Conservation (phyloP, 2,888 invertebrate species). For the Punctoribates punctum region DNA sequence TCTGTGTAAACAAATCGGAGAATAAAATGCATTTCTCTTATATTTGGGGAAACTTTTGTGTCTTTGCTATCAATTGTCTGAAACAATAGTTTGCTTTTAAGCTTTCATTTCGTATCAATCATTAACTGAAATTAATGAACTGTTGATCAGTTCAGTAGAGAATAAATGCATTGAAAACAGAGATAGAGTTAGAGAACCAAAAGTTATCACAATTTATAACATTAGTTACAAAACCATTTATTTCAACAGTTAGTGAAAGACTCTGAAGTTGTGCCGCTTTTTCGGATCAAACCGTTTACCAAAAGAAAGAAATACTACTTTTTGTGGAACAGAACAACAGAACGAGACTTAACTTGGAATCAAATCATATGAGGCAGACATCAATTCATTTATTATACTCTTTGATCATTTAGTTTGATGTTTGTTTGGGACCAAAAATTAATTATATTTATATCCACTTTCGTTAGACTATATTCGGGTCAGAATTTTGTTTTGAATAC, state of each 20-base stretch:
- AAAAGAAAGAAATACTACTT: too few relatives aligned
- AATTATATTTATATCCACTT: too few relatives aligned
- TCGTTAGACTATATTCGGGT: too few relatives aligned
- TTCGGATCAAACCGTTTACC: too few relatives aligned
- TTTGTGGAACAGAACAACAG: too few relatives aligned
- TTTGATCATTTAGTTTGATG: too few relatives aligned
- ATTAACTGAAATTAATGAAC: conserved; percentile 17
- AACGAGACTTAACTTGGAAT: too few relatives aligned
- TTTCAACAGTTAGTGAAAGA: background rate
- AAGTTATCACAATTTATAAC: conserved; percentile 10
- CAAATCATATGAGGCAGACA: too few relatives aligned
- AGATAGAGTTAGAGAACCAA: background rate
- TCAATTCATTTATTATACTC: too few relatives aligned
- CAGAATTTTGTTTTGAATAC: too few relatives aligned
- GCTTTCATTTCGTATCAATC: conserved; percentile 13
- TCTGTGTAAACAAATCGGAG: background rate
- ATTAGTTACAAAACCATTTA: conserved; percentile 9
- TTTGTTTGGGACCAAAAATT: too few relatives aligned
- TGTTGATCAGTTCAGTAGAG: conserved; percentile 18
- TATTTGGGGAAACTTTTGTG: background rate
- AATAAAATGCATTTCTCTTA: background rate
- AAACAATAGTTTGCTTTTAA: conserved; percentile 22
- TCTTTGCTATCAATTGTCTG: background rate
- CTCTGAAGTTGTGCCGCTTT: background rate
- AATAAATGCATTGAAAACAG: background rate